These are phyloP conservation scores for Pedicia rivosa DNA, from an alignment of 2,888 invertebrate genomes.

Conservation along the genomic window DNA sequence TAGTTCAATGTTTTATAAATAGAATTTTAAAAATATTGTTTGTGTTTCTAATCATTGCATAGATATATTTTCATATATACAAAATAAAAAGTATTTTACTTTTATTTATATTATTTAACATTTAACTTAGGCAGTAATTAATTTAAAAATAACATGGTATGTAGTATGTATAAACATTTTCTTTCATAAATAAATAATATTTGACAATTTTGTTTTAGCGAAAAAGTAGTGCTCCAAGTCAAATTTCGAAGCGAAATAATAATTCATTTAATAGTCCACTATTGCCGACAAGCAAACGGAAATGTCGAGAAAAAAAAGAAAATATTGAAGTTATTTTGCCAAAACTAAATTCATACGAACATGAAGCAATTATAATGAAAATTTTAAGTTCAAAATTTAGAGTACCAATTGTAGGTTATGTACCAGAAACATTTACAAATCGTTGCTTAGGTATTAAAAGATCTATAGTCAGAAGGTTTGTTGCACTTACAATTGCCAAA, in stretches of 20 bases:
- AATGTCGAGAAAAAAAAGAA: conserved; percentile 31
- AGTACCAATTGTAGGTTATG: conserved; percentile 84
- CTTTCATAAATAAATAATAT: background rate
- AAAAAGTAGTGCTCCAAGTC: conserved; percentile 66
- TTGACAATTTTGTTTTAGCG: conserved; percentile 26
- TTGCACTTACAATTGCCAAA: conserved; percentile 13
- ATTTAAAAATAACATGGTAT: background rate
- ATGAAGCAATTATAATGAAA: conserved; percentile 67
- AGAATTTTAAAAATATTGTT: too few species aligned
- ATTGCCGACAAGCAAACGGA: conserved; percentile 32
- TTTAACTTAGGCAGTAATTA: too few species aligned
- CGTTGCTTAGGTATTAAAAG: conserved; percentile 66
- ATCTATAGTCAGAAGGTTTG: conserved; percentile 31
- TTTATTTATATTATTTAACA: too few species aligned
- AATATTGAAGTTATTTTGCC: conserved; percentile 12
- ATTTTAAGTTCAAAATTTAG: conserved; percentile 77
- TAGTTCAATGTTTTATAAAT: too few species aligned
- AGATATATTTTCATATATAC: too few species aligned
- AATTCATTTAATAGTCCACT: conserved; percentile 33
- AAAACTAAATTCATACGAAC: conserved; percentile 34
- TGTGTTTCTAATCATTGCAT: too few species aligned
- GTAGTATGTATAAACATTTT: background rate
- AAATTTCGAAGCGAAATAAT: conserved; percentile 22
- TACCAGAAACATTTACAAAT: conserved; percentile 48
- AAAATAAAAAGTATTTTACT: too few species aligned